These are phyloP conservation scores for Ectemnius lituratus DNA, from an alignment of 2,888 invertebrate species.

Conservation along the genomic window DNA sequence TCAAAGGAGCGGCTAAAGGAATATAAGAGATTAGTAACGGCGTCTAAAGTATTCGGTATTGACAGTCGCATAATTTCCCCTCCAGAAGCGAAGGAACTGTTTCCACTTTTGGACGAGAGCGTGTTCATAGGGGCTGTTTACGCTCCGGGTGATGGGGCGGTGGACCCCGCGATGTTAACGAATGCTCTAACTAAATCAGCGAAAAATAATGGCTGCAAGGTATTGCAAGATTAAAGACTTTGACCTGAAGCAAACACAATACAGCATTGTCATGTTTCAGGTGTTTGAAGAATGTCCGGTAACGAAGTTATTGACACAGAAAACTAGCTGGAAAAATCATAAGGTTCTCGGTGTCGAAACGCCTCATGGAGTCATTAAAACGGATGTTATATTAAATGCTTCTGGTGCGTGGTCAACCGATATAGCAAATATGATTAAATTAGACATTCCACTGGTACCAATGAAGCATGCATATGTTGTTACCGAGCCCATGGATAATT, in stretches of 20 bases:
- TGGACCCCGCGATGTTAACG: slow-evolving; percentile 91
- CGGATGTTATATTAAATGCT: slow-evolving; percentile 88
- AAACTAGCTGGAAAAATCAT: slow-evolving; percentile 82
- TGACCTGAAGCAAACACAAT: slow-evolving; percentile 1
- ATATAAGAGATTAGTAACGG: slow-evolving; percentile 88
- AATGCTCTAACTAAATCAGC: slow-evolving; percentile 87
- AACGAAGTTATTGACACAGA: slow-evolving; percentile 84
- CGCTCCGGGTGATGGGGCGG: slow-evolving; percentile 89
- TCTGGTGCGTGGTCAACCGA: slow-evolving; percentile 91
- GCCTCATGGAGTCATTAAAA: slow-evolving; percentile 86
- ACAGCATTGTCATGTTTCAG: slow-evolving; percentile 74
- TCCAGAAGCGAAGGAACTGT: slow-evolving; percentile 86
- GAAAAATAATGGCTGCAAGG: slow-evolving; percentile 85
- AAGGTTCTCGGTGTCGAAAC: slow-evolving; percentile 89
- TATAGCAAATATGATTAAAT: slow-evolving; percentile 84
- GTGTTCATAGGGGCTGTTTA: slow-evolving; percentile 88
- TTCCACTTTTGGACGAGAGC: slow-evolving; percentile 87
- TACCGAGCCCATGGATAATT: slow-evolving; percentile 87
- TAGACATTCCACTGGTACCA: slow-evolving; percentile 86
- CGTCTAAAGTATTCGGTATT: slow-evolving; percentile 89
- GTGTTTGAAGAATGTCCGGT: slow-evolving; percentile 88
- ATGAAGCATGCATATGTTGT: slow-evolving; percentile 95
- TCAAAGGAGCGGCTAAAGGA: slow-evolving; percentile 87
- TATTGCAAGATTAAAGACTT: slow-evolving; percentile 67
- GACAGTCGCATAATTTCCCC: slow-evolving; percentile 87